Base-by-base conservation (phyloP, 2,797 vertebrate species). In the Sebastes hubbsi region DNA sequence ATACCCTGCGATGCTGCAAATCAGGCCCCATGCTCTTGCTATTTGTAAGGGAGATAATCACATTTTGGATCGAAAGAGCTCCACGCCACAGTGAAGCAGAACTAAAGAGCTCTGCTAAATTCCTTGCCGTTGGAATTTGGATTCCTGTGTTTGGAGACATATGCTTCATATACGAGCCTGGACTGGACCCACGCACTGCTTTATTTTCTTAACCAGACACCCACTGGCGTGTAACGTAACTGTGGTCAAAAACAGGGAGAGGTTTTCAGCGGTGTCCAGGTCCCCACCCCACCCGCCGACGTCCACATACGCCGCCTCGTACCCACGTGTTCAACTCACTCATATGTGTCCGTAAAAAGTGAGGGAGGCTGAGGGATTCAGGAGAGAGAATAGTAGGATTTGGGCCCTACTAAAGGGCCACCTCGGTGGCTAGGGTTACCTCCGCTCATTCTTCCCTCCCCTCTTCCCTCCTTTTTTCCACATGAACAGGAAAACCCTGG, bases 351-450 rank as follows among this genome's bases (percentile, higher is more conserved):
- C 4, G 20, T 65, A 67, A 82, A 49, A 88, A 77, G 77, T 32
- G 67, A 81, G 75, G 77, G 77, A 62, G 66, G 54, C 75, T 38
- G 62, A 78, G 78, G 77, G 65, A 73, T 76, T 78, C 83, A 81
- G 81, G 77, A 86, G 75, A 76, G 86, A 86, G 86, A 83, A 81
- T 83, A 79, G 88, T 74, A 82, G 78, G 82, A 84, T 90, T 85
- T 88, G 78, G 84, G 77, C 81, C 78, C 78, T 83, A 87, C 74
- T 81, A 89, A 86, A 91, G 69, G 93, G 91, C 94, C 94, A 95
- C 93, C 92, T 94, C 72, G 68, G 82, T 82, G 89, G 86, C 90
- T 95, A 86, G 81, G 77, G 90, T 95, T 95, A 94, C 95, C 81
- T 89, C 87, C 58, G 61, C 89, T 95, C 88, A 92, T 90, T 91